Evolutionary conservation across 92 coral and sea anemone species (phyloP).

Genomic region (Pocillopora meandrina): DNA sequence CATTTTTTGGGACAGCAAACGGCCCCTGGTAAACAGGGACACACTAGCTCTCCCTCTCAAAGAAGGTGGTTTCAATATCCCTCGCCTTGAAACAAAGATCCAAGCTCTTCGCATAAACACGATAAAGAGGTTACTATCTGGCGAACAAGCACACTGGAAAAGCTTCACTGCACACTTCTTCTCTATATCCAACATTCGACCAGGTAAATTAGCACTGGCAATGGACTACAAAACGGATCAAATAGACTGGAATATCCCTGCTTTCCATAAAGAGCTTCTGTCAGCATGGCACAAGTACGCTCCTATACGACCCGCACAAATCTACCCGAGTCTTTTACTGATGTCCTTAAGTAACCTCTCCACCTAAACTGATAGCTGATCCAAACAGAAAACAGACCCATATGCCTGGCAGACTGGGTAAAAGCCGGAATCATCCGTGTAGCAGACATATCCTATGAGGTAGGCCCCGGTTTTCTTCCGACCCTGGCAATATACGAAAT

Average conservation of each 20-base stretch:
- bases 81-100: background rate
- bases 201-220: background rate
- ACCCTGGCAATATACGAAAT: too few species aligned
- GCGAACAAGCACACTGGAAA: constrained; percentile 13
- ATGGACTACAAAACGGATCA: background rate
- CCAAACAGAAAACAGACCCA: too few species aligned
- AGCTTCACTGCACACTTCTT: too few species aligned
- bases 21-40: background rate
- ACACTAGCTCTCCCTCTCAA: background rate
- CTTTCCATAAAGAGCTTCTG: background rate
- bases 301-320: background rate
- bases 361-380: too few species aligned
- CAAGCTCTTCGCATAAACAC: constrained; percentile 3
- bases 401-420: too few species aligned
- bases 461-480: too few species aligned
- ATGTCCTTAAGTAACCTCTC: constrained; percentile 5
- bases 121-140: background rate
- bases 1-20: background rate
- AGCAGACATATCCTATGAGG: too few species aligned
- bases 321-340: background rate
- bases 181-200: background rate
- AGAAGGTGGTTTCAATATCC: constrained; percentile 10
- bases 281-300: background rate
- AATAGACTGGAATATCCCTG: background rate
- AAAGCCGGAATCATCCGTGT: too few species aligned